Conservation (phyloP, 2,113 vertebrate species). For the Corvus moneduloides region DNA sequence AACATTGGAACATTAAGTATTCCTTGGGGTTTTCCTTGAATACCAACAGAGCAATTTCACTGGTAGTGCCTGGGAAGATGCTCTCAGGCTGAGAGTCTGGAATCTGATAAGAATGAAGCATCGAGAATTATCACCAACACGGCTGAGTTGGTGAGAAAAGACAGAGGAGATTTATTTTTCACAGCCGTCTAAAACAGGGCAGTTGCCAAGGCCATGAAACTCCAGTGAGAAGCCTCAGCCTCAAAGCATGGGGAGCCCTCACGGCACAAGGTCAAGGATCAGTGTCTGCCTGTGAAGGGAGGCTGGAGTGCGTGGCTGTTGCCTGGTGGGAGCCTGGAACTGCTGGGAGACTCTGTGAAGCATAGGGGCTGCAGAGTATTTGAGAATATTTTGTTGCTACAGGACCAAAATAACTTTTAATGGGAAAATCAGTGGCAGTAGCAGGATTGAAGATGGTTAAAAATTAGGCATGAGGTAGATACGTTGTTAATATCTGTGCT, state of each 20-base stretch:
- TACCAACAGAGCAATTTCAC: background rate
- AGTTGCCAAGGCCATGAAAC: background rate
- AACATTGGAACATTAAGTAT: background rate
- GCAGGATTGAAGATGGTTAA: background rate
- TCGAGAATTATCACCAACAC: accelerated
- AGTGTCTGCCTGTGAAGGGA: background rate
- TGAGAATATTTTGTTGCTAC: background rate
- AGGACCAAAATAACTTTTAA: background rate
- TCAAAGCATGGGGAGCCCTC: background rate
- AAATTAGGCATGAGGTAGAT: background rate
- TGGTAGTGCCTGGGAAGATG: background rate
- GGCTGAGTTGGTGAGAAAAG: background rate
- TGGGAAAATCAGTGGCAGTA: background rate
- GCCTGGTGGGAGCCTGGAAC: background rate
- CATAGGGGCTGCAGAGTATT: background rate
- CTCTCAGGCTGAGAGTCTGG: background rate
- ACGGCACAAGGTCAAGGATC: accelerated
- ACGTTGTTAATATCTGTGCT: accelerated
- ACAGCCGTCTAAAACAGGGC: background rate
- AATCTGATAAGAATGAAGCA: background rate
- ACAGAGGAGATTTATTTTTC: background rate
- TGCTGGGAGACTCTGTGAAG: background rate
- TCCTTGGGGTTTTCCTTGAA: background rate
- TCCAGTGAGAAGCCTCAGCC: background rate
- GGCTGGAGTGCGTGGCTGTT: background rate